Evolutionary conservation across 2,113 vertebrate species (phyloP), one percentile per base, ranked within the genome.

Genomic region (Axis porcinus): DNA sequence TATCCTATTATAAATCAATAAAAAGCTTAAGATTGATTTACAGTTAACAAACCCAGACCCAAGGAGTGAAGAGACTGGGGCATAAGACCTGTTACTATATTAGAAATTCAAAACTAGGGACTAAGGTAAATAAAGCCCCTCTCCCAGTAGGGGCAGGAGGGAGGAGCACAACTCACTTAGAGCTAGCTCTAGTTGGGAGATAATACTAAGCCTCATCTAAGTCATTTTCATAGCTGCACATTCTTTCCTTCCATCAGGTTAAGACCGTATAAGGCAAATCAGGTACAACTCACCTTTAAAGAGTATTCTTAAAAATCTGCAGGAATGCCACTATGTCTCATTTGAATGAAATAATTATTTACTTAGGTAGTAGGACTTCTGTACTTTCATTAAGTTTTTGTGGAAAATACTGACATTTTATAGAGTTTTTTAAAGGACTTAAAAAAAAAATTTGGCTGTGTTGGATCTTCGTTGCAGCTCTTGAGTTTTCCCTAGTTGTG

Each of bases 61-160:
- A 62, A 4, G 1, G 2, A 28, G 33, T 40, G 25, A 27, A 8
- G 12, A 76, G 47, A 33, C 33, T 85, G 6, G 10, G 1, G 2
- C 54, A 15, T 33, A 62, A 94, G 9, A 52, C 15, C 54, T 28
- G n/a, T 70, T 43, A 57, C 55, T 84, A 10, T 16, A 82, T 86
- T 47, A 83, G 33, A 94, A 93, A 57, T 85, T 78, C 43, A 70
- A 70, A 97, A 86, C n/a, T 25, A 50, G 8, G 50, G 3, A 45
- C 27, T 33, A 16, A 86, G 15, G 4, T 79, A 82, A 85, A 47
- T 45, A 43, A 82, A 30, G 11, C 47, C 6, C 11, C 5, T 13
- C 3, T 64, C 9, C 5, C 1, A 5, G 13, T 2, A 2, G 4
- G 0, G n/a, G 19, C n/a, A 5, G 36, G 7, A 28, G 43, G 16